These are phyloP conservation scores for Gasteruption jaculator DNA, from an alignment of 2,888 invertebrate genomes.

Conservation along the genomic window DNA sequence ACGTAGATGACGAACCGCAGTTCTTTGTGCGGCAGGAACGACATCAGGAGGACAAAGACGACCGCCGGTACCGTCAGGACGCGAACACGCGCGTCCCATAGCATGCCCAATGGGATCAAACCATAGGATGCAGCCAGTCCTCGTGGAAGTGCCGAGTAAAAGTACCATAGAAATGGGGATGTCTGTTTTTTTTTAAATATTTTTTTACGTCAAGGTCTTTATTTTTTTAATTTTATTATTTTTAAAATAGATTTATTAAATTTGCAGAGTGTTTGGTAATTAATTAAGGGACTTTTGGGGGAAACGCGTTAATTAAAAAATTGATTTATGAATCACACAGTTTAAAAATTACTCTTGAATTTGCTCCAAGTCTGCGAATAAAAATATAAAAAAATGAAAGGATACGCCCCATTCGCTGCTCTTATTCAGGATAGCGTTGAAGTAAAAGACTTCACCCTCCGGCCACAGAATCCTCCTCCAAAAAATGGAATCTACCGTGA, in stretches of 20 bases:
- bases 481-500: conserved; percentile 85
- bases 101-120: conserved; percentile 74
- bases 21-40: conserved; percentile 96
- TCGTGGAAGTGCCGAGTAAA: conserved; percentile 93
- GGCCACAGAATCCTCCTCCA: conserved; percentile 93
- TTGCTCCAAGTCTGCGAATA: not conserved
- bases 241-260: conserved; percentile 4
- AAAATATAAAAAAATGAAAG: conserved; percentile 54
- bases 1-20: conserved; percentile 95
- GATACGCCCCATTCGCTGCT: conserved; percentile 97
- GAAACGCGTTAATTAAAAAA: too few species aligned
- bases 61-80: conserved; percentile 68
- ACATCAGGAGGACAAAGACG: conserved; percentile 83
- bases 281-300: too few species aligned
- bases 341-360: too few species aligned
- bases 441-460: conserved; percentile 96
- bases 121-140: conserved; percentile 79
- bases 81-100: conserved; percentile 68
- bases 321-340: too few species aligned
- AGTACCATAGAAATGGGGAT: conserved; percentile 96
- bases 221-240: conserved; percentile 2
- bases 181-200: conserved; percentile 68
- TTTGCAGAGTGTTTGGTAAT: conserved; percentile 1
- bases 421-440: conserved; percentile 89
- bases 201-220: conserved; percentile 40